Conservation (phyloP, 2,888 invertebrate species). For the Amiota minor region DNA sequence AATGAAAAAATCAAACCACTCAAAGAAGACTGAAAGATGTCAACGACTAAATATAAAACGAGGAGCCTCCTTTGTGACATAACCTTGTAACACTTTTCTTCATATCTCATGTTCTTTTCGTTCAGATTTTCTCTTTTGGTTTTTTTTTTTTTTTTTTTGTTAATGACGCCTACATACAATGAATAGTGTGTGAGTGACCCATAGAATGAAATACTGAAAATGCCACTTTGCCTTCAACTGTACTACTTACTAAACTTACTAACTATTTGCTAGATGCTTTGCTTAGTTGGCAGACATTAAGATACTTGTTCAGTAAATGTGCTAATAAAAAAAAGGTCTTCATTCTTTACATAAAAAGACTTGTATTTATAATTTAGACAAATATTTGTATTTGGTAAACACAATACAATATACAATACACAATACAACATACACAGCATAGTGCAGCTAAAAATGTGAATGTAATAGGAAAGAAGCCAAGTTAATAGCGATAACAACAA, state of each 20-base stretch:
- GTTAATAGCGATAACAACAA: slow-evolving; percentile 1
- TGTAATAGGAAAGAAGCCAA: background rate
- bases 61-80: background rate
- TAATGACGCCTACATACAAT: slow-evolving; percentile 12
- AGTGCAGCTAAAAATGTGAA: background rate
- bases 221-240: slow-evolving; percentile 15
- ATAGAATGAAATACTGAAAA: background rate
- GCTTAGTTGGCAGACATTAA: too few species aligned
- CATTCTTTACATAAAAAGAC: background rate
- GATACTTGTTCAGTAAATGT: too few species aligned
- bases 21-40: slow-evolving; percentile 36
- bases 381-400: slow-evolving; percentile 8
- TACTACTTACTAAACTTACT: background rate
- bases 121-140: background rate
- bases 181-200: slow-evolving; percentile 11
- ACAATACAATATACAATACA: too few species aligned
- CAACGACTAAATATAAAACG: background rate
- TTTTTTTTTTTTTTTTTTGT: background rate
- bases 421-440: background rate
- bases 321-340: slow-evolving; percentile 15
- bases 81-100: slow-evolving; percentile 25
- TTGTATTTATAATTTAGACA: slow-evolving; percentile 16
- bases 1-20: slow-evolving; percentile 34
- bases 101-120: background rate
- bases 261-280: too few species aligned